Evolutionary conservation across 2,113 vertebrate genomes (phyloP), one percentile per base, ranked within the genome.

Genomic region (Sarotherodon lohbergeri): DNA sequence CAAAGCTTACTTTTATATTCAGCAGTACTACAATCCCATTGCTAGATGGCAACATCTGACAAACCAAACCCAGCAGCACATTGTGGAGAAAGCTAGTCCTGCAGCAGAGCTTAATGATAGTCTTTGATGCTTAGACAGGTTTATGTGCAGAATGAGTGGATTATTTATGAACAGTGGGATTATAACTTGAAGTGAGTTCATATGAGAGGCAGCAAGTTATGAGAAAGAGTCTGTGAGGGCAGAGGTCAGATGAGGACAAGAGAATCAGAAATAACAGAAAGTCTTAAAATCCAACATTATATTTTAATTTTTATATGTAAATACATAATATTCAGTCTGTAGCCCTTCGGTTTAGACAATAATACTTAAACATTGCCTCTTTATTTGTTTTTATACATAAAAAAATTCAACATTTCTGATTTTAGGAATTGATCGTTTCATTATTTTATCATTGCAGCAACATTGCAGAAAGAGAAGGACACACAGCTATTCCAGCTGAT

Each of bases 321-420:
- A 0, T 57, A 57, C 0, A 57, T 16, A 57, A 57, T 5, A 29
- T 29, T 3, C 24, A 27, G 0, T 27, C 0, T 5, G 22, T 27
- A 57, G 22, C 0, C 55, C 1, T 57, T 57, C 12, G 0, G 0
- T 57, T 57, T 57, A 29, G 4, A 14, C 24, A 57, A 8, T 14
- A 27, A 27, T 27, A 27, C 55, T 29, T 57, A 29, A 57, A 57
- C 29, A 29, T 57, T 29, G 24, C 0, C 54, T 57, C 1, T 1
- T 57, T 57, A 57, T 57, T 56, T 27, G 55, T 56, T 56, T 56
- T 56, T 56, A 12, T 24, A 55, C 1, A 55, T 24, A 55, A 7
- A 0, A 32, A 32, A 14, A 14, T 57, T 29, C 4, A 57, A 5
- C 13, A 57, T 57, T 57, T 57, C 24, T 9, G 4, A 29, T 0